These are phyloP conservation scores for Blomia tropicalis DNA, from an alignment of 2,888 invertebrate genomes.

Conservation along the genomic window DNA sequence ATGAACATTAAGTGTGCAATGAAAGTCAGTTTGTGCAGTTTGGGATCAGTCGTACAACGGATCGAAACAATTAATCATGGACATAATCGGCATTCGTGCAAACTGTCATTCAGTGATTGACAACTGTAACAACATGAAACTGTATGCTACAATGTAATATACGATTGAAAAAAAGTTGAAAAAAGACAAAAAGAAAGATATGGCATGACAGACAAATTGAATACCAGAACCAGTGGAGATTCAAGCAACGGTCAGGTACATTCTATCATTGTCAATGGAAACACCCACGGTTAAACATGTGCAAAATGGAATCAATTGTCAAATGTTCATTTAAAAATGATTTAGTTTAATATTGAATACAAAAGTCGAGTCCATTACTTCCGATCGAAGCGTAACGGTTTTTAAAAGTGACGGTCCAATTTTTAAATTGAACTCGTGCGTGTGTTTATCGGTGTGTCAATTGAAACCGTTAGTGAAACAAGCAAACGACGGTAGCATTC, in stretches of 20 bases:
- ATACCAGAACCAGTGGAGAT: not conserved
- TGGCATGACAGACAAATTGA: slow-evolving; percentile 7
- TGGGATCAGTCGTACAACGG: not conserved
- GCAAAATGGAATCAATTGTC: no score
- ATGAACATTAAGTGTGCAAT: not conserved
- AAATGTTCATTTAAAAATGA: no score
- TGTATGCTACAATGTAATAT: not conserved
- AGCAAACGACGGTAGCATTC: not conserved
- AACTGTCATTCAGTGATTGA: not conserved
- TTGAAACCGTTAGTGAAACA: not conserved
- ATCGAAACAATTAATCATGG: not conserved
- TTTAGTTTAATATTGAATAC: no score
- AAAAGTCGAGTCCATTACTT: not conserved
- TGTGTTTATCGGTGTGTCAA: not conserved
- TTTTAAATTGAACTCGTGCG: not conserved
- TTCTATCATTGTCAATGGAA: not conserved
- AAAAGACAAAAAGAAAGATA: not conserved
- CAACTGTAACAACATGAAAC: not conserved
- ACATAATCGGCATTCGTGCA: slow-evolving; percentile 5
- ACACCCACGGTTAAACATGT: not conserved
- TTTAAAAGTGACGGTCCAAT: not conserved
- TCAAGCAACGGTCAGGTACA: not conserved
- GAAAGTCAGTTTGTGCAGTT: not conserved
- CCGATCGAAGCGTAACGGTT: not conserved
- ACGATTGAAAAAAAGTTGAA: not conserved